Base-by-base conservation (phyloP, 2,113 vertebrate species). In the Ptilorrhoa leucosticta region DNA sequence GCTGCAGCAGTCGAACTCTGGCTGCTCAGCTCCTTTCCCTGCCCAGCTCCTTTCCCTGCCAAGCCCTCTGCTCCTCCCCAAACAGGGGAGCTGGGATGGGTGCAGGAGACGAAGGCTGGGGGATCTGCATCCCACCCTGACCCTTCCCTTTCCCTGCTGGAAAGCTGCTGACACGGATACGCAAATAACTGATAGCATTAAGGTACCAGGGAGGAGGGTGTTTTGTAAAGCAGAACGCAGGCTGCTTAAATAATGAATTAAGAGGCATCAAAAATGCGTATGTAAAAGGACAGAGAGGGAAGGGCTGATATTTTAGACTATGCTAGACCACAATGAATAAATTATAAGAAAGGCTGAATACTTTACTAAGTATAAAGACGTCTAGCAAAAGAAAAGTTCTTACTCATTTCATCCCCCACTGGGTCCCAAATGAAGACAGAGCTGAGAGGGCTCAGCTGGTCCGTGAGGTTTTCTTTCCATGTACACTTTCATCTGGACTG, bases 201-300 rank as follows among this genome's bases (percentile, higher is more conserved):
- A 79, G 70, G 33, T 69, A 45, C 27, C 1, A 1, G 87, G 44
- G 64, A 82, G 86, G 58, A 54, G 83, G 40, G 40, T 5, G 40
- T 37, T 82, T 33, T 35, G 90, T 80, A 83, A 83, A 71, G 93
- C 81, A 93, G 84, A 87, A 83, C 7, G 3, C 56, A 65, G 76
- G 48, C 66, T 88, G 84, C 89, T 94, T 96, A 84, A 97, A 97
- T 96, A 94, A 96, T 96, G 92, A 96, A 96, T 96, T 82, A 91
- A 73, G 93, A 90, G 82, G 72, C 87, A 96, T 95, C 93, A 90
- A 87, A 96, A 89, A 84, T 22, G 44, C 2, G 5, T 58, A 39
- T 39, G 90, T n/a, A 89, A 45, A 37, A 93, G 83, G 94, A 84
- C 69, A 68, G 88, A 79, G 77, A 86, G 78, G 86, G 71, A 94